Evolutionary conservation across 2,113 vertebrate species (phyloP), one percentile per base, ranked within the genome.

Genomic region (Clarias batrachus): DNA sequence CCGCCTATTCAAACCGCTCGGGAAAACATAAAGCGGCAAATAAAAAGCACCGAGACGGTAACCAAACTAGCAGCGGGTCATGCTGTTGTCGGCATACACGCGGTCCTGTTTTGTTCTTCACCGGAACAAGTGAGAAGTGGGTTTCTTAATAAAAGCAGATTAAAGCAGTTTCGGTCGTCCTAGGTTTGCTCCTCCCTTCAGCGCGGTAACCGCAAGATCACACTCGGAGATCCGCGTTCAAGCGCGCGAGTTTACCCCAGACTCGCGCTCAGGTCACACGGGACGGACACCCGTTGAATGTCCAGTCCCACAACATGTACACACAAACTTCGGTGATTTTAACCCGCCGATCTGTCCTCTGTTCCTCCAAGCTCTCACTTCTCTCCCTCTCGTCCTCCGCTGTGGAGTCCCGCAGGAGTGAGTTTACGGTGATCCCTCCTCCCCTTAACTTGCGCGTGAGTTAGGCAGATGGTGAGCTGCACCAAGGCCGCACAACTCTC

Each of bases 221-320:
- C 70, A 81, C 66, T 73, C 78, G 60, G 57, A 59, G 70, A 62
- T 27, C 16, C 56, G 41, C 37, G 79, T 59, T 54, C 70, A 74
- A 68, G 62, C 88, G 84, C 89, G 84, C 84, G 89, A 56, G 83
- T 85, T 86, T 81, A 63, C 59, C 27, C 60, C 83, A 54, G 16
- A 30, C 82, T 59, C 65, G 62, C 37, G 14, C 5, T 60, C 54
- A 25, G 66, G n/a, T 74, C 68, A 60, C 57, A 30, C 30, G 57
- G 10, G 1, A 8, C 30, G 5, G 4, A 56, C 91, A 90, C 90
- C 90, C 33, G 90, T 85, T 90, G 89, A 87, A 88, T 23, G 62
- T 83, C 62, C 89, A 90, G 92, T 93, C 92, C 10, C n/a, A 41
- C 27, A 94, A 93, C 92, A 92, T 92, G 92, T 93, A 92, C 0